These are phyloP conservation scores for Thunnus thynnus DNA, from an alignment of 2,113 vertebrate genomes.

Conservation along the genomic window DNA sequence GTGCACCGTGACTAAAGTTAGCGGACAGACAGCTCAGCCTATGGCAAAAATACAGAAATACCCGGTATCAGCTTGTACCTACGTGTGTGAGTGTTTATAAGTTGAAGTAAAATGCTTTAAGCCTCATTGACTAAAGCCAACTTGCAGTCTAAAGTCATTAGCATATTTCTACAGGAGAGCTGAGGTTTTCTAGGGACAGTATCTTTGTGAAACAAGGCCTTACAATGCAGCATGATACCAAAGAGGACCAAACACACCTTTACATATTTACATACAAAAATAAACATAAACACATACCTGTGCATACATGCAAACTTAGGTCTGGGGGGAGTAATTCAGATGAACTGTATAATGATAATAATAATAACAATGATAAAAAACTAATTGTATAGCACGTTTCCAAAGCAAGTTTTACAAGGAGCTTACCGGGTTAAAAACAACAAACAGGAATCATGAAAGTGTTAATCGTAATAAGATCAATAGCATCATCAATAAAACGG, in stretches of 20 bases:
- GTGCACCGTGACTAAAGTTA: slow-evolving; percentile 77
- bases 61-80: slow-evolving; percentile 19
- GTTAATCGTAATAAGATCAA: too few species aligned
- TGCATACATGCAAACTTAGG: too few species aligned
- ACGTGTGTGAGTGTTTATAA: slow-evolving; percentile 36
- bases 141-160: slow-evolving; percentile 61
- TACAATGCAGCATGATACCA: background rate
- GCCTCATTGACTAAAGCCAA: slow-evolving; percentile 65
- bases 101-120: slow-evolving; percentile 61
- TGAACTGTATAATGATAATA: too few species aligned
- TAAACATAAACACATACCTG: too few species aligned
- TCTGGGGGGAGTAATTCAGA: too few species aligned
- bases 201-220: slow-evolving; percentile 11
- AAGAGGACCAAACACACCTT: slow-evolving; percentile 8
- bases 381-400: too few species aligned
- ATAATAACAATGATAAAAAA: too few species aligned
- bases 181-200: slow-evolving; percentile 48
- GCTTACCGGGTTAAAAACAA: too few species aligned
- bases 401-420: too few species aligned
- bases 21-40: slow-evolving; percentile 70
- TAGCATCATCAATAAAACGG: too few species aligned
- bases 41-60: slow-evolving; percentile 66
- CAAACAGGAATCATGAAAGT: too few species aligned
- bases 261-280: too few species aligned
- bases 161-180: slow-evolving; percentile 46